Evolutionary conservation across 1,140 invertebrate genomes (phyloP).

Genomic region (Aethina tumida): DNA sequence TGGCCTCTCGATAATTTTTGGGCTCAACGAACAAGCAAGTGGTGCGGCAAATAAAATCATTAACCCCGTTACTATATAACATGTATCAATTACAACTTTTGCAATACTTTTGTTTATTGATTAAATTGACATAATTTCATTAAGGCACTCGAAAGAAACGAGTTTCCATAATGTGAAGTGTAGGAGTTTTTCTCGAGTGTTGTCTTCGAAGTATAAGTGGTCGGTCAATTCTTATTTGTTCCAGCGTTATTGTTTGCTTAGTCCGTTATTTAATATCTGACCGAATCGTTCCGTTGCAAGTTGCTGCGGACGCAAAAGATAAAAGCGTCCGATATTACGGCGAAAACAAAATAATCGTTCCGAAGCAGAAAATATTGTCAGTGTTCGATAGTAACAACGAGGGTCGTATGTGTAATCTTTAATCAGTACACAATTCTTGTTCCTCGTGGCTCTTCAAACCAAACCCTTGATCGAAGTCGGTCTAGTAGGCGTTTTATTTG

Average conservation of each 20-base stretch:
- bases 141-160: slow-evolving; percentile 5
- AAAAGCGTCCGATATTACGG: slow-evolving; percentile 19
- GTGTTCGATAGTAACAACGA: too few species aligned
- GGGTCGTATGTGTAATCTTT: too few species aligned
- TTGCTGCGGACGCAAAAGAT: slow-evolving; percentile 16
- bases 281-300: slow-evolving; percentile 11
- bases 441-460: too few species aligned
- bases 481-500: too few species aligned
- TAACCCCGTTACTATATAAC: too few species aligned
- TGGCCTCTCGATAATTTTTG: too few species aligned
- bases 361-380: slow-evolving; percentile 13
- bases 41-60: too few species aligned
- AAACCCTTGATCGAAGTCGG: too few species aligned
- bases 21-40: too few species aligned
- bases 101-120: too few species aligned
- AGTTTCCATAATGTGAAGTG: not conserved
- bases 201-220: slow-evolving; percentile 9
- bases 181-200: slow-evolving; percentile 1
- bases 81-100: too few species aligned
- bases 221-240: slow-evolving; percentile 11
- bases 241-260: slow-evolving; percentile 23
- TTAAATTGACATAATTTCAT: slow-evolving; percentile 10
- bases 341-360: slow-evolving; percentile 18
- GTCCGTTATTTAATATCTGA: slow-evolving; percentile 27
- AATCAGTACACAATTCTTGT: too few species aligned